Evolutionary conservation across 2,113 vertebrate genomes (phyloP), one percentile per base, ranked within the genome.

Genomic region (Cynopterus brachyotis): DNA sequence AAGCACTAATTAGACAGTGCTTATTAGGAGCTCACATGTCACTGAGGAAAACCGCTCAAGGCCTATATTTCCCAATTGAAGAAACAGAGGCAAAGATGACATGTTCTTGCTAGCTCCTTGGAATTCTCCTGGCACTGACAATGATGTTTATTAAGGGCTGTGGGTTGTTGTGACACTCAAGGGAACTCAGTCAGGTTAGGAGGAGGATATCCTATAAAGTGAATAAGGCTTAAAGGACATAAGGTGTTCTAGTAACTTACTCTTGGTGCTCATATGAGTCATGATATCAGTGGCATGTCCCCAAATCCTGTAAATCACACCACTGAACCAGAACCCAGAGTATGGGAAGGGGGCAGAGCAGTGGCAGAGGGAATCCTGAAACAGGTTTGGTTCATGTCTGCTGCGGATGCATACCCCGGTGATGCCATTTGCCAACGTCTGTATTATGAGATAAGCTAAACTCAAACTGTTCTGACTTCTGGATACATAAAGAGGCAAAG

Each of bases 201-300:
- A 87, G 50, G 69, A 81, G 40, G 22, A 64, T 64, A 69, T 64
- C 4, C 7, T 40, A 26, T 6, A 9, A 35, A 50, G 26, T 55
- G 10, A 19, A 40, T 24, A 64, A 93, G 26, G 20, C 32, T 32
- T 70, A 53, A 75, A 72, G 17, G 8, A 42, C 32, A 32, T 26
- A 64, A n/a, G 66, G 57, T 47, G 20, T 72, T 57, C 66, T 1
- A 59, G n/a, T 42, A 26, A 2, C 32, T 55, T 62, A 40, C 42
- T 66, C n/a, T 37, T 24, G 13, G 35, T 66, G 35, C 3, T 47
- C 47, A 9, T 35, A 20, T 20, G 76, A 81, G 59, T 78, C 53
- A n/a, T 37, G 78, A 76, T 89, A 82, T 67, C 95, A 82, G n/a
- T 60, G 32, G 64, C 93, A 37, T 92, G 82, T 78, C 40, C 40